Evolutionary conservation across 1,140 invertebrate genomes (phyloP).

Genomic region (Drosophila orena): DNA sequence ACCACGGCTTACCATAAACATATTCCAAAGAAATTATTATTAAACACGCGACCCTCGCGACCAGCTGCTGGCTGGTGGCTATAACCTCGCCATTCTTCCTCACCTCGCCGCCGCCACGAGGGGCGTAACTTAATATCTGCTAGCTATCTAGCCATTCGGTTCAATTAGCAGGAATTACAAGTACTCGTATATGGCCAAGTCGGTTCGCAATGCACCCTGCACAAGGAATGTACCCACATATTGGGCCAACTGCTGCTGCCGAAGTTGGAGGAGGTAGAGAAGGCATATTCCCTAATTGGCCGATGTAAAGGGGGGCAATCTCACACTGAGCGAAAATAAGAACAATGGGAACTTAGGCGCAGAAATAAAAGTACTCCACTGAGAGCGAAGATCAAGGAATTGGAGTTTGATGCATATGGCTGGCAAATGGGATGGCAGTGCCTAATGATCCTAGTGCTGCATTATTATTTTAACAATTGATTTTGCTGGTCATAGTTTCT

Average conservation of each 20-base stretch:
- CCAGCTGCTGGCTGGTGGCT: constrained; percentile 28
- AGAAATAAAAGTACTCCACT: too few relatives aligned
- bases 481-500: background rate
- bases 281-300: constrained; percentile 67
- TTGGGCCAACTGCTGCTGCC: constrained; percentile 66
- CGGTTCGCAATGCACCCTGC: constrained; percentile 57
- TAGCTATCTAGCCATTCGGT: constrained; percentile 52
- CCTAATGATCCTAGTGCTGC: too few relatives aligned
- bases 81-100: constrained; percentile 39
- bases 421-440: too few relatives aligned
- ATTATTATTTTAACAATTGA: too few relatives aligned
- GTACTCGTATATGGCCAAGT: constrained; percentile 58
- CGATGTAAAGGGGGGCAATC: constrained; percentile 37
- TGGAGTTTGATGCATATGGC: too few relatives aligned
- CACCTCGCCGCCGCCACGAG: constrained; percentile 51
- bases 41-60: constrained; percentile 73
- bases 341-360: too few relatives aligned
- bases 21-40: constrained; percentile 80
- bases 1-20: constrained; percentile 75
- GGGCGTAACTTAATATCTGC: constrained; percentile 70
- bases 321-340: constrained; percentile 4
- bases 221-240: constrained; percentile 66
- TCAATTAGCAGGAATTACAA: constrained; percentile 73
- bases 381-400: too few relatives aligned
- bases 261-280: constrained; percentile 36